Base-by-base conservation (phyloP, 2,113 vertebrate genomes). In the Dinomys branickii region DNA sequence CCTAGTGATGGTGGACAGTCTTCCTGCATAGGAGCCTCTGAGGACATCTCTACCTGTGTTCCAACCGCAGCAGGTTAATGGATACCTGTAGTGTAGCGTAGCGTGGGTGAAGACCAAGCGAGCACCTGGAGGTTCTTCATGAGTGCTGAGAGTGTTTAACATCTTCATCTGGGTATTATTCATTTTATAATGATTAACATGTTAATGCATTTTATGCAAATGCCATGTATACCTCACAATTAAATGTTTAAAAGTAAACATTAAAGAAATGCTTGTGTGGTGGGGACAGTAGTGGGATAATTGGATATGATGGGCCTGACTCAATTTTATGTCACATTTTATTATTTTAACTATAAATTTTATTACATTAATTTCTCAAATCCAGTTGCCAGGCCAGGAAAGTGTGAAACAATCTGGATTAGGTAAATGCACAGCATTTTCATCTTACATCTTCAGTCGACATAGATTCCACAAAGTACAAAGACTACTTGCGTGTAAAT, bases 311-410 rank as follows among this genome's bases (percentile, higher is more conserved):
- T 88, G n/a, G 8, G 7, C 7, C 24, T 16, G 19, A 83, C 65
- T 54, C 50, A 85, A 89, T 69, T 33, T 88, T 89, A n/a, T 71
- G 20, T 33, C 7, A 8, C 87, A 71, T 22, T 88, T 20, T 54
- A 22, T 28, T 94, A 54, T 83, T n/a, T n/a, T n/a, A n/a, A n/a
- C n/a, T 85, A 88, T 88, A 50, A 78, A 4, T 20, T 83, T n/a
- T 77, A 61, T 73, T 73, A 73, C 24, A 61, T 95, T 91, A 44
- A 52, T 89, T 75, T 63, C 82, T 56, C 12, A 63, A 86, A 59
- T 63, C 26, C 59, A 84, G 85, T 89, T 82, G n/a, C 28, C 83
- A 14, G 77, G 30, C 38, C 26, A 61, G 12, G 67, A 86, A 95
- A 54, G 10, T 41, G 22, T 59, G 38, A 94, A 84, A 83, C 56